Percentiles rank a stretch among this genome's conserved stretches.
Evolutionary conservation across 2,113 vertebrate genomes (phyloP).

Genomic region (Melanerpes formicivorus): DNA sequence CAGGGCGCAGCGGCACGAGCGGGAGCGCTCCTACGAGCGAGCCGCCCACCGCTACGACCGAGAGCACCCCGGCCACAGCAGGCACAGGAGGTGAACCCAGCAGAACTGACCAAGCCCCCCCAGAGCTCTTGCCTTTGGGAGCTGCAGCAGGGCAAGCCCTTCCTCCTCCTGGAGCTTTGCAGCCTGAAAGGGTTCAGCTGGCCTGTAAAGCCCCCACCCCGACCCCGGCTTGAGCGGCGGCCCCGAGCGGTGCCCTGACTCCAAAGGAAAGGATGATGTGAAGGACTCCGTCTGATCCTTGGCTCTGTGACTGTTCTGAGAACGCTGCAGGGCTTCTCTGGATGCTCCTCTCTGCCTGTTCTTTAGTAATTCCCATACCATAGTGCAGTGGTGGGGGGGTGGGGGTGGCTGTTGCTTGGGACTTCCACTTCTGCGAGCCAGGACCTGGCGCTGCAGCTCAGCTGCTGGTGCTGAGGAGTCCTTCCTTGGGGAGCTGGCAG

Average conservation of each 20-base stretch:
- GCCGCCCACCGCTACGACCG: slow-evolving; percentile 74
- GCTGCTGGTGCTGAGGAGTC: background rate
- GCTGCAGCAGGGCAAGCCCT: background rate
- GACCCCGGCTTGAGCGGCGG: background rate
- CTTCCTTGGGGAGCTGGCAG: background rate
- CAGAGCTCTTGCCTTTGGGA: too few species aligned
- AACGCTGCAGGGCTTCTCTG: background rate
- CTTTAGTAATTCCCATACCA: background rate
- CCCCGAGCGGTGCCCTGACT: background rate
- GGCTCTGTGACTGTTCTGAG: background rate
- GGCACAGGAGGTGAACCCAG: slow-evolving; percentile 73
- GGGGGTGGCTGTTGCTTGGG: background rate
- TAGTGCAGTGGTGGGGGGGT: background rate
- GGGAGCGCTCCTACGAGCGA: slow-evolving; percentile 76
- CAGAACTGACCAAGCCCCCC: too few species aligned
- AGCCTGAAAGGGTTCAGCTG: background rate
- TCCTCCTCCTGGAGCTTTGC: background rate
- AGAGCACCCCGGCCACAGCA: slow-evolving; percentile 76
- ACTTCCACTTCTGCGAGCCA: background rate
- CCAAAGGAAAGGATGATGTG: background rate
- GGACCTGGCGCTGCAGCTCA: background rate
- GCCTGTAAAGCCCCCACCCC: background rate
- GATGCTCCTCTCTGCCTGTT: background rate
- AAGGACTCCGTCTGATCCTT: background rate
- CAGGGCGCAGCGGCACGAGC: slow-evolving; percentile 70